phyloP scores from a whole-genome alignment of 2,113 vertebrate genomes.

The Saccopteryx bilineata region DNA sequence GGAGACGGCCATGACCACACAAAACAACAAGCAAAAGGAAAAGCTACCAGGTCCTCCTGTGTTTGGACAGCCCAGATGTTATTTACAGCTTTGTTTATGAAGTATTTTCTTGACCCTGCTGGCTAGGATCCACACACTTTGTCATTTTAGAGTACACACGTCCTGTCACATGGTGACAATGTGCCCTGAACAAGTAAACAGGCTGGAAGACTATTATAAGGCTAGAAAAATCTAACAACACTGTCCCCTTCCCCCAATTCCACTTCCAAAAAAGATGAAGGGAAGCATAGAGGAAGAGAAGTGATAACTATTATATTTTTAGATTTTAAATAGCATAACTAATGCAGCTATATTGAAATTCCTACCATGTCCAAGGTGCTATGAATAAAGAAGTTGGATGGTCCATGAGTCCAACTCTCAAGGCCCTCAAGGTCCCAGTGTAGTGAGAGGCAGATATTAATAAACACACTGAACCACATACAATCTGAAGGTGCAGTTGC shows the following conservation, averaged over 20 bases:
- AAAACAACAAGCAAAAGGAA: conserved; percentile 88
- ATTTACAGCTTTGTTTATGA: conserved; percentile 91
- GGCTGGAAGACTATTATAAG: conserved; percentile 86
- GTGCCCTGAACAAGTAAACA: conserved; percentile 88
- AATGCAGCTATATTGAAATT: not conserved
- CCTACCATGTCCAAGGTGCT: not conserved
- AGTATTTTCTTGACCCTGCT: conserved; percentile 88
- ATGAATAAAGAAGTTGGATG: not conserved
- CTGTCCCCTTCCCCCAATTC: not conserved
- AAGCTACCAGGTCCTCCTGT: conserved; percentile 85
- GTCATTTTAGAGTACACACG: conserved; percentile 89
- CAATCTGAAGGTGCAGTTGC: not conserved
- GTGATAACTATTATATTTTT: conserved; percentile 82
- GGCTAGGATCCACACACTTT: conserved; percentile 90
- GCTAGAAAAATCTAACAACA: conserved; percentile 62
- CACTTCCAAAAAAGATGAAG: conserved; percentile 84
- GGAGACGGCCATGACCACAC: conserved; percentile 85
- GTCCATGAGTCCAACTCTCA: not conserved
- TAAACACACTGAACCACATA: not conserved
- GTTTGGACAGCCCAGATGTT: conserved; percentile 90
- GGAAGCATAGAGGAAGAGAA: conserved; percentile 85
- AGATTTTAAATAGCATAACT: conserved; percentile 72
- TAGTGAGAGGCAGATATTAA: not conserved
- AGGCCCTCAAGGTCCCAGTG: not conserved
- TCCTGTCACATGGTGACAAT: conserved; percentile 90